Evolutionary conservation across 2,797 vertebrate genomes (phyloP).

Genomic region (Hydrocynus forskahlii): DNA sequence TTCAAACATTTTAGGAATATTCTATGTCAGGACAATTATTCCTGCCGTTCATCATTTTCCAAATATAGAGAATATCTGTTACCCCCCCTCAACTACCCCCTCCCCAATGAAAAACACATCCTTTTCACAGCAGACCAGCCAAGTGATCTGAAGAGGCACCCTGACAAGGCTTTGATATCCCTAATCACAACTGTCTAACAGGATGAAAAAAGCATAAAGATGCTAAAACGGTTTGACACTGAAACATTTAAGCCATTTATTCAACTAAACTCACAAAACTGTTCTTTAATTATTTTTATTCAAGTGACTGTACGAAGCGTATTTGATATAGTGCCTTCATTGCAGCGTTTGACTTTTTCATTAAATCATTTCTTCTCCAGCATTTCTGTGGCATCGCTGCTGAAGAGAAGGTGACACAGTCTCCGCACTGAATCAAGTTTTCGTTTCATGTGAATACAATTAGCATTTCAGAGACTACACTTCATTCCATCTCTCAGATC

Average conservation of each 20-base stretch:
- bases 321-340: slow-evolving; percentile 40
- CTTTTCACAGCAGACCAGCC: not conserved
- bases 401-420: slow-evolving; percentile 49
- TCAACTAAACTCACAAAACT: slow-evolving; percentile 15
- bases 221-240: slow-evolving; percentile 14
- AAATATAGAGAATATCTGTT: slow-evolving; percentile 10
- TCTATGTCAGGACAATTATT: not conserved
- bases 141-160: slow-evolving; percentile 7
- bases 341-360: slow-evolving; percentile 47
- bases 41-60: not conserved
- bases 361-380: slow-evolving; percentile 49
- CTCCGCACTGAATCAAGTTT: slow-evolving; percentile 40
- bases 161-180: slow-evolving; percentile 4
- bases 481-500: slow-evolving; percentile 59
- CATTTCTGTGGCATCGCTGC: slow-evolving; percentile 24
- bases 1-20: not conserved
- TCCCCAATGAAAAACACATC: not conserved
- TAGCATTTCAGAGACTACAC: slow-evolving; percentile 67
- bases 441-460: slow-evolving; percentile 66
- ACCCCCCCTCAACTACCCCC: too few relatives aligned
- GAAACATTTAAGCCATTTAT: slow-evolving; percentile 19
- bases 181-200: slow-evolving; percentile 17
- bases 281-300: slow-evolving; percentile 1
- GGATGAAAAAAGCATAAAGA: not conserved
- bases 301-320: slow-evolving; percentile 10